Evolutionary conservation across 2,888 invertebrate species (phyloP), one percentile per base, ranked within the genome.

Genomic region (Machimus rusticus): DNA sequence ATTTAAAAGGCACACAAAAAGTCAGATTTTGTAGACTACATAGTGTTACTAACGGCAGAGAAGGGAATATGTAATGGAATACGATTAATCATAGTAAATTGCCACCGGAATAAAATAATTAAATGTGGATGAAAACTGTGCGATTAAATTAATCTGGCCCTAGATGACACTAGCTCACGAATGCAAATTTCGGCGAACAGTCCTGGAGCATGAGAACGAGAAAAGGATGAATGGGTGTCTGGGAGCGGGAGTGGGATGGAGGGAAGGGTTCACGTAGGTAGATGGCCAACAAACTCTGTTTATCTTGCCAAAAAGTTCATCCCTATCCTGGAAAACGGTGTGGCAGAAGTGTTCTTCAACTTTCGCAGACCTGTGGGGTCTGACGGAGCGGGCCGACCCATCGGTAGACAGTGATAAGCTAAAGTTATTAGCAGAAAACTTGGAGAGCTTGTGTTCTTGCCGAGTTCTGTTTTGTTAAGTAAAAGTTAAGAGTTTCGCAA

Each of bases 401-500:
- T 87, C 87, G 87, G 87, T 86, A 88, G 88, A 87, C 87, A 88
- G 86, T 87, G 87, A 87, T 87, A 88, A 88, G 87, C 88, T 79
- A 85, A 87, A 87, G 86, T 88, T 88, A 87, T 88, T 87, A 88
- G 87, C 87, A 84, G 74, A 86, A 77, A 87, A 88, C 87, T 84
- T 78, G 55, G 79, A 87, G 87, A 85, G 85, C 87, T 78, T 87
- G 86, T 77, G 87, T 88, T 88, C 88, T 88, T 87, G 86, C 76
- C 79, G 87, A 86, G 74, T 88, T 87, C 79, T 85, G 85, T 88
- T 88, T 88, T 85, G 86, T 88, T 87, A 87, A 86, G 86, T 81
- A 87, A 88, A 87, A 88, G 88, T 88, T 88, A 87, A 88, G 88
- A 86, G 86, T 86, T 88, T 87, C 57, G 74, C 77, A 88, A 66